Conservation (phyloP, 92 coral and sea anemone genomes). For the Porites evermanni region DNA sequence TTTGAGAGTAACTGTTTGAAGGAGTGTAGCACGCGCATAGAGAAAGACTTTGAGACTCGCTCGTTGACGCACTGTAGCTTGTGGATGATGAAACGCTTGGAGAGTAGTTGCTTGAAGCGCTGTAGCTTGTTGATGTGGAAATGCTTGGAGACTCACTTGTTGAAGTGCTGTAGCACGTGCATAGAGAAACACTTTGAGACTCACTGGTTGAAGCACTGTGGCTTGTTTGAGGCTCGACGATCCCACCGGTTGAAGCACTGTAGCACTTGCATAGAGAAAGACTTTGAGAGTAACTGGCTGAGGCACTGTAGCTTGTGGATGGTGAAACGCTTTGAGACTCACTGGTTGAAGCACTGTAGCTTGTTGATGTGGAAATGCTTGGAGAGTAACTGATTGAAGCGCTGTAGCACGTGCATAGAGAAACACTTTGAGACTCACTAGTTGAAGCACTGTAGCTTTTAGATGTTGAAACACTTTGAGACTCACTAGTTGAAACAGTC, state of each 20-base stretch:
- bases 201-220: not conserved
- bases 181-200: not conserved
- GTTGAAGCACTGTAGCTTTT: not conserved
- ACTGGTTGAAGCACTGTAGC: not conserved
- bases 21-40: too few relatives aligned
- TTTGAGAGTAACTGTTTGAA: too few relatives aligned
- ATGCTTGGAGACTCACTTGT: not conserved
- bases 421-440: not conserved
- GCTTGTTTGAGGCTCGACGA: too few relatives aligned
- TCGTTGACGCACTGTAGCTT: too few relatives aligned
- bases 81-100: too few relatives aligned
- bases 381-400: not conserved
- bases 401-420: not conserved
- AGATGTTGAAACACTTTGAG: not conserved
- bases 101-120: not conserved
- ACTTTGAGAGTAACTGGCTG: not conserved
- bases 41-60: too few relatives aligned
- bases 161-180: not conserved
- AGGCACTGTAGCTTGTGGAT: not conserved
- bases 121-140: not conserved
- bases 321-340: not conserved
- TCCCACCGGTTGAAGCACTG: not conserved
- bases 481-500: too few relatives aligned
- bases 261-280: not conserved
- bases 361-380: not conserved